phyloP scores from a whole-genome alignment of 2,113 vertebrate genomes.

The Deroptyus accipitrinus region DNA sequence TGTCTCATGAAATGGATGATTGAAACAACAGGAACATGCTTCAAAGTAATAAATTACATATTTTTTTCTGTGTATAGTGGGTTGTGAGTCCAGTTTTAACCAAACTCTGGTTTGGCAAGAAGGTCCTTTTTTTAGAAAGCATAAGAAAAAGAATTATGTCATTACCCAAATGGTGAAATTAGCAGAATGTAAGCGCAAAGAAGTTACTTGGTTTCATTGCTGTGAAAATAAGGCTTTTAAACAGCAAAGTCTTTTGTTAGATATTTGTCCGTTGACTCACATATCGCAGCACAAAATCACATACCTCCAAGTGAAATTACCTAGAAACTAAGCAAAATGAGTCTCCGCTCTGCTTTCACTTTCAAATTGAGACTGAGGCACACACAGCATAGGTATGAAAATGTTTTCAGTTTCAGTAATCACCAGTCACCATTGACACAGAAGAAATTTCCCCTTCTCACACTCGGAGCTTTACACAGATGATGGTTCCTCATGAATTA shows the following conservation, averaged over 20 bases:
- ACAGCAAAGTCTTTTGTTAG: neutral
- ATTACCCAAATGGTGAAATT: neutral
- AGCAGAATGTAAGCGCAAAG: neutral
- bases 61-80: neutral
- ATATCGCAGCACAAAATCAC: neutral
- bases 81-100: neutral
- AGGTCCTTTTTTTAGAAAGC: constrained; percentile 2
- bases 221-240: neutral
- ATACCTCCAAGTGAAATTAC: neutral
- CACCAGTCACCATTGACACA: neutral
- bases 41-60: neutral
- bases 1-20: neutral
- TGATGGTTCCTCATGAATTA: neutral
- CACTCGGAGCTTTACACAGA: rapidly evolving
- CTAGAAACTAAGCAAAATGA: neutral
- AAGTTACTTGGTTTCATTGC: neutral
- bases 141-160: neutral
- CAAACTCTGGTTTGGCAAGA: constrained; percentile 1
- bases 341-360: rapidly evolving
- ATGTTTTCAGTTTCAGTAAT: neutral
- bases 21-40: neutral
- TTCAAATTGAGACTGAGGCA: rapidly evolving
- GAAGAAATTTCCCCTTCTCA: neutral
- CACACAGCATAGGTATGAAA: neutral
- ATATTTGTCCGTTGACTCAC: neutral